Evolutionary conservation across 2,888 invertebrate genomes (phyloP), one percentile per base, ranked within the genome.

Genomic region (Cantharis rufa): DNA sequence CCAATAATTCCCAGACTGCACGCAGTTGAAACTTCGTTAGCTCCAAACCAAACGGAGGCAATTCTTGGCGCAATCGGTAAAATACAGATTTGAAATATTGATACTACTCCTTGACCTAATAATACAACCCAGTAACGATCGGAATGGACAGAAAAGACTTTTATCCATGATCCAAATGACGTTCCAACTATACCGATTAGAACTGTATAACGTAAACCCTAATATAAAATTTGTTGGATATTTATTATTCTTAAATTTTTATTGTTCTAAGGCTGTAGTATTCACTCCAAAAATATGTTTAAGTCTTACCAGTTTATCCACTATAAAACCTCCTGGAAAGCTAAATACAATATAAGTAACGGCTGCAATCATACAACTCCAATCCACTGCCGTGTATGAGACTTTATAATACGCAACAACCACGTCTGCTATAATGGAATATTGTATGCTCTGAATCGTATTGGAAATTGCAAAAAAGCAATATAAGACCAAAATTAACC

Each of bases 331-430:
- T 21, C 96, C 98, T 1, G 99, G 99, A 86, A 99, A 96, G 84
- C 99, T 97, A 82, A 99, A 93, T 9, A 98, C 96, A 84, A 99
- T 97, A 89, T 99, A 99, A 3, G 94, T 92, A 81, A 97, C 92
- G 99, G 99, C 99, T 89, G 94, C 99, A 84, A 99, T 92, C 95
- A 99, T 96, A 66, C 98, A 98, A 21, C 98, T 96, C 98, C 98
- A 98, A 88, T 99, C 95, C 74, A 99, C 95, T 84, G 92, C 91
- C 81, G 92, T 91, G 81, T 91, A 92, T 79, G 91, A 90, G 21
- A 96, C 92, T 15, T 90, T 90, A 86, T 96, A 96, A 88, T 95
- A 95, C 83, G 92, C 92, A 82, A 89, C 91, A 62, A 98, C 91
- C 73, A 96, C 92, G 86, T 96, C 94, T 81, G 94, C 93, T 81